phyloP scores from a whole-genome alignment of 2,888 invertebrate species.

The Eupithecia insigniata region DNA sequence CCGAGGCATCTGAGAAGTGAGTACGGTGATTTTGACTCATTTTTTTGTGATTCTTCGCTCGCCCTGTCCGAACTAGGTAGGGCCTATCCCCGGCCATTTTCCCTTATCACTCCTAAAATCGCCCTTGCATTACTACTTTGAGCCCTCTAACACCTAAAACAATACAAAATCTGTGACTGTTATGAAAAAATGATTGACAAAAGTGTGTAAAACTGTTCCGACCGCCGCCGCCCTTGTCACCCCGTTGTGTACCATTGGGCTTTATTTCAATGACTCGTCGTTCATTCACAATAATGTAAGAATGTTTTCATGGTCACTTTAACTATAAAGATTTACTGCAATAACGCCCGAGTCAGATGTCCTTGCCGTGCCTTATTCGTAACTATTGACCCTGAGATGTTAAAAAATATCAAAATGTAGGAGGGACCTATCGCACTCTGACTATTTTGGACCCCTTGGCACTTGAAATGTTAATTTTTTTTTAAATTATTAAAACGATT shows the following conservation, averaged over 20 bases:
- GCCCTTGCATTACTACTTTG: constrained; percentile 18
- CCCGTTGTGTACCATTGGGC: constrained; percentile 64
- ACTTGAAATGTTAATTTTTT: background rate
- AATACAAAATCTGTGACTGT: constrained; percentile 6
- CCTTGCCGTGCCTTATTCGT: constrained; percentile 24
- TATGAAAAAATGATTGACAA: constrained; percentile 38
- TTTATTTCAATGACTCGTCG: constrained; percentile 78
- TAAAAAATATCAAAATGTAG: constrained; percentile 18
- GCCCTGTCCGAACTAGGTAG: constrained; percentile 73
- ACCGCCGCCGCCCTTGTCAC: constrained; percentile 80
- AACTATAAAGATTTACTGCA: constrained; percentile 59
- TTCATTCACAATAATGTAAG: constrained; percentile 82
- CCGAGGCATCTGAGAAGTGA: constrained; percentile 96
- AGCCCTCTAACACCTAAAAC: constrained; percentile 2
- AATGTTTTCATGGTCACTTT: constrained; percentile 76
- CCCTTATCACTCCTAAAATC: constrained; percentile 59
- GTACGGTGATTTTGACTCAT: constrained; percentile 76
- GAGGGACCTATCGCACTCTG: constrained; percentile 1
- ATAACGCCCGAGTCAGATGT: constrained; percentile 33
- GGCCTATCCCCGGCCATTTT: constrained; percentile 82
- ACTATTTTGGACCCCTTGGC: constrained; percentile 13
- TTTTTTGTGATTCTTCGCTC: constrained; percentile 60
- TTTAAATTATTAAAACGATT: too few species aligned
- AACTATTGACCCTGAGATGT: constrained; percentile 14
- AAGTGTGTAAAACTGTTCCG: constrained; percentile 52